Evolutionary conservation across 1,140 invertebrate species (phyloP).

Genomic region (Aradophagus sp.): DNA sequence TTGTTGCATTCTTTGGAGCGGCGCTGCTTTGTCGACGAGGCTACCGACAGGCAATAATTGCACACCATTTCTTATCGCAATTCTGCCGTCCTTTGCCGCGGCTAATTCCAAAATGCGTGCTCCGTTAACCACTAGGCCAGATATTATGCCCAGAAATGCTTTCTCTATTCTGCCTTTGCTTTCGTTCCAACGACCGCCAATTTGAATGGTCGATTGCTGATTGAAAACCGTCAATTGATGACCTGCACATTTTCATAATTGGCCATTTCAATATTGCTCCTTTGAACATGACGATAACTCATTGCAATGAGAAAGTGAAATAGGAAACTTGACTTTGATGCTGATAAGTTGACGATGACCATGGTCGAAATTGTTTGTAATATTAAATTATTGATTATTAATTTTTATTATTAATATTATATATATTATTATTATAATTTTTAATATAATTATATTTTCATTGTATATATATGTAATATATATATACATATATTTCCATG

Average conservation of each 20-base stretch:
- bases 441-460: too few relatives aligned
- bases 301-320: too few relatives aligned
- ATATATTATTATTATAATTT: too few relatives aligned
- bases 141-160: constrained; percentile 89
- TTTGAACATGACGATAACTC: too few relatives aligned
- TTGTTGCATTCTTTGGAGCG: constrained; percentile 87
- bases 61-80: constrained; percentile 83
- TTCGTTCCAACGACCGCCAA: constrained; percentile 89
- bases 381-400: too few relatives aligned
- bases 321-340: too few relatives aligned
- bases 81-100: constrained; percentile 84
- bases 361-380: too few relatives aligned
- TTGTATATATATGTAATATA: too few relatives aligned
- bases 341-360: too few relatives aligned
- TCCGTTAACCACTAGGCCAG: constrained; percentile 92
- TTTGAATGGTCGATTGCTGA: constrained; percentile 89
- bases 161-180: constrained; percentile 81
- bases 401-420: too few relatives aligned
- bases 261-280: too few relatives aligned
- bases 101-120: constrained; percentile 89
- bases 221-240: constrained; percentile 93
- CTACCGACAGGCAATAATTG: constrained; percentile 80
- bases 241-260: constrained; percentile 75
- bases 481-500: too few relatives aligned
- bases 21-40: constrained; percentile 82